A percentile compares a stretch with the other conserved stretches of the same genome.
phyloP scores from a whole-genome alignment of 1,140 invertebrate genomes.

The Tetragonula clypearis region DNA sequence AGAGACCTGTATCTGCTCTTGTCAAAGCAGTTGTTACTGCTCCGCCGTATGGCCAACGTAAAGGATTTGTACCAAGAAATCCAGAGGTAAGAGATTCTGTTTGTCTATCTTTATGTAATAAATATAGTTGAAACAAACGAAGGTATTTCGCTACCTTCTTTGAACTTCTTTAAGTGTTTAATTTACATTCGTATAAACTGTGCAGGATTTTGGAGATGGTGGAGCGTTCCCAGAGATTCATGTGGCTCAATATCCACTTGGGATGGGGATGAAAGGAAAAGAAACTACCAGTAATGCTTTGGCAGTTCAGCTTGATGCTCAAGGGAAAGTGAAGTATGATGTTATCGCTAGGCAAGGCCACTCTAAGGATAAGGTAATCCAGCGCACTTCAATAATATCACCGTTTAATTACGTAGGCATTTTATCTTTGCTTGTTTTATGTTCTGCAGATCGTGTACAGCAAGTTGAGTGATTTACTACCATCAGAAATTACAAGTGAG shows the following conservation, averaged over 20 bases:
- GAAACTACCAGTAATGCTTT: conserved; percentile 93
- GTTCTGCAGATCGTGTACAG: conserved; percentile 93
- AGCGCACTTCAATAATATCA: not conserved
- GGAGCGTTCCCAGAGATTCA: conserved; percentile 99
- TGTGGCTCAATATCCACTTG: conserved; percentile 97
- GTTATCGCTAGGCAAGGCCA: conserved; percentile 97
- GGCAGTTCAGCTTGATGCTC: conserved; percentile 95
- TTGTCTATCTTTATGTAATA: not conserved
- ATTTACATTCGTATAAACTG: not conserved
- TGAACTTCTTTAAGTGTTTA: not conserved
- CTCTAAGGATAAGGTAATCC: conserved; percentile 93
- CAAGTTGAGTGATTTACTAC: conserved; percentile 95
- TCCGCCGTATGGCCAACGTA: conserved; percentile 98
- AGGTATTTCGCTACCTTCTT: not conserved
- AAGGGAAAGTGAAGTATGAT: conserved; percentile 98
- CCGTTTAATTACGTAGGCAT: not conserved
- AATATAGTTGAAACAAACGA: not conserved
- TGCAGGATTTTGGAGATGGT: conserved; percentile 94
- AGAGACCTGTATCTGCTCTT: conserved; percentile 86
- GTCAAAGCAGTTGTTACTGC: conserved; percentile 92
- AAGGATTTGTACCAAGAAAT: conserved; percentile 95
- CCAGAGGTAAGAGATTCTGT: conserved; percentile 87
- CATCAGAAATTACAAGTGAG: conserved; percentile 95
- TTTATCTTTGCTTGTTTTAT: not conserved
- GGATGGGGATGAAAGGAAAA: conserved; percentile 89